Evolutionary conservation across 2,888 invertebrate species (phyloP).

Genomic region (Drosophila neonasuta): DNA sequence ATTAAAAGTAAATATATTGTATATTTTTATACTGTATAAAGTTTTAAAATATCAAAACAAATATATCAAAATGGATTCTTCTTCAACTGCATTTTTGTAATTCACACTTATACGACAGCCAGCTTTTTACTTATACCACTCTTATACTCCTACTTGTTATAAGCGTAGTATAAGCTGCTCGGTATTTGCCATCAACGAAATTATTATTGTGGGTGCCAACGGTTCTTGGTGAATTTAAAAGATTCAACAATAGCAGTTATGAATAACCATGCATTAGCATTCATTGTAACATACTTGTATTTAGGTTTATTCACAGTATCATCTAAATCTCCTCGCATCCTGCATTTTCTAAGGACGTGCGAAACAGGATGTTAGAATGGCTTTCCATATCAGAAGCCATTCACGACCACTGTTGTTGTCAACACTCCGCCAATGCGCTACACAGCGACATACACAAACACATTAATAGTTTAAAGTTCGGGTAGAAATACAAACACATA

Average conservation of each 20-base stretch:
- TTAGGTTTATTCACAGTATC: conserved; percentile 39
- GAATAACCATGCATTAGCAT: conserved; percentile 47
- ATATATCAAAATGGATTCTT: too few species aligned
- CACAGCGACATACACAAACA: background rate
- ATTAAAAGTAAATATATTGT: too few species aligned
- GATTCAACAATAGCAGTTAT: conserved; percentile 38
- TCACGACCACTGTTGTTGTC: conserved; percentile 32
- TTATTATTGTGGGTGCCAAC: background rate
- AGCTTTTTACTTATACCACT: background rate
- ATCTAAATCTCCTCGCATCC: conserved; percentile 57
- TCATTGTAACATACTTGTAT: conserved; percentile 28
- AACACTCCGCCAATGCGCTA: conserved; percentile 18
- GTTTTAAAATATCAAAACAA: too few species aligned
- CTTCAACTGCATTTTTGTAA: too few species aligned
- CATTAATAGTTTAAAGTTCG: conserved; percentile 2
- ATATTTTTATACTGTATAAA: too few species aligned
- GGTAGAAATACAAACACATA: background rate
- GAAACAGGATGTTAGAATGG: conserved; percentile 75
- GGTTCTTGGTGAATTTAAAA: conserved; percentile 15
- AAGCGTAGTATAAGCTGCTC: background rate
- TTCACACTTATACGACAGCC: too few species aligned
- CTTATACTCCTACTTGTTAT: background rate
- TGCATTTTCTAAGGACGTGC: conserved; percentile 59
- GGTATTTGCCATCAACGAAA: conserved; percentile 5
- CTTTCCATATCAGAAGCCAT: conserved; percentile 69